Base-by-base conservation (phyloP, 2,797 vertebrate genomes). In the Coregonus ussuriensis region DNA sequence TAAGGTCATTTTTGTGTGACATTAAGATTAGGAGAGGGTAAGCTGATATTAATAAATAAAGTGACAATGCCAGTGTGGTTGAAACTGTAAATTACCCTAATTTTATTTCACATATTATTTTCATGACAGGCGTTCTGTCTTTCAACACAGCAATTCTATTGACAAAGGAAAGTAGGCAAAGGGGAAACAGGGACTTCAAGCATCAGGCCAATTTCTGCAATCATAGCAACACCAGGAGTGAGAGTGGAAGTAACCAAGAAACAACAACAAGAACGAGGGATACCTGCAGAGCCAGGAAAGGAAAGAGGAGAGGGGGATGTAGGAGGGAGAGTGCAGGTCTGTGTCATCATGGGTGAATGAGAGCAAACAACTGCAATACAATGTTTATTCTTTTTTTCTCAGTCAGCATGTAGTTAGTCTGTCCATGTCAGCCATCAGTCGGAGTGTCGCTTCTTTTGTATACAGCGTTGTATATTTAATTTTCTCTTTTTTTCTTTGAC, bases 61-160 rank as follows among this genome's bases (percentile, higher is more conserved):
- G 37, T 75, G 29, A 77, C 25, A 6, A 69, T 3, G 47, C 71
- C 14, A 31, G 31, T 82, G 84, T 83, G 85, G 82, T 77, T 86
- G 83, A 90, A 91, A 91, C 81, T 84, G 88, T 86, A 90, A 91
- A 91, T 79, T 21, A 83, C 54, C 84, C 75, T 86, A 21, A 9
- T 91, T 92, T 92, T 93, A 89, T 93, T 91, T 90, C 82, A 84
- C 88, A 89, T 25, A 25, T 89, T 91, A 81, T 84, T 87, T 87
- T 75, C 85, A 79, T 83, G 85, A 88, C 86, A 89, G 86, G 85
- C 86, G 13, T 88, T 84, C 79, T 66, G 29, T 86, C 82, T 88
- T 88, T 87, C 41, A 83, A 81, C 88, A 91, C 88, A 85, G 79
- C 87, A 89, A 91, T 52, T 88, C 84, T 91, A 91, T 79, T 78